Conservation (phyloP, 2,888 invertebrate genomes). For the Drosophila meridionalis region DNA sequence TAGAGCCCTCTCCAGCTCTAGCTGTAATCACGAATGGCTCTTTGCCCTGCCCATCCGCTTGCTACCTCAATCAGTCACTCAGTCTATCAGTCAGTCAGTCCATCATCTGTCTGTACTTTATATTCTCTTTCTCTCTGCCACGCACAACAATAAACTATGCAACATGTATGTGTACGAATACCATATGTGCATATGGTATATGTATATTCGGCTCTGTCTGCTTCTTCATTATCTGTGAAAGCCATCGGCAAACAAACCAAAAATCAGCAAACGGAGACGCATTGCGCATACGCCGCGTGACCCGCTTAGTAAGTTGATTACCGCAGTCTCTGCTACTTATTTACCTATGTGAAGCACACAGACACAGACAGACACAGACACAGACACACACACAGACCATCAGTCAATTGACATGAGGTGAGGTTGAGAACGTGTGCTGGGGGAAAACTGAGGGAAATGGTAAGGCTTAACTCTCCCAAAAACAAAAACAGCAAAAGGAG, state of each 20-base stretch:
- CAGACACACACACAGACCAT: slow-evolving; percentile 16
- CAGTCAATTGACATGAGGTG: slow-evolving; percentile 35
- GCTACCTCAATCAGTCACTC: neutral
- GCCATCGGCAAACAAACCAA: slow-evolving; percentile 25
- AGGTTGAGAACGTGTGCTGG: neutral
- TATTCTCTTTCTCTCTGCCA: neutral
- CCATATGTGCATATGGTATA: neutral
- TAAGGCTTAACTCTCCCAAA: neutral
- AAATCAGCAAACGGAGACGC: slow-evolving; percentile 32
- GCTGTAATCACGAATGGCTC: neutral
- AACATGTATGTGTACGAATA: neutral
- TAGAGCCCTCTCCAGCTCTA: neutral
- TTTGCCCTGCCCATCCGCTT: neutral
- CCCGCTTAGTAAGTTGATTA: slow-evolving; percentile 60
- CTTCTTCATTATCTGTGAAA: slow-evolving; percentile 9
- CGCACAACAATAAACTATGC: neutral
- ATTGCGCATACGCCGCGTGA: slow-evolving; percentile 52
- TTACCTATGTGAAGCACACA: slow-evolving; percentile 28
- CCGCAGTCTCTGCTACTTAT: slow-evolving; percentile 30
- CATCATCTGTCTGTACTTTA: neutral
- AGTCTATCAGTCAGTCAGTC: slow-evolving; percentile 1
- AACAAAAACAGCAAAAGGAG: neutral
- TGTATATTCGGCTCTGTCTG: neutral
- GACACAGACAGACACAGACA: neutral
- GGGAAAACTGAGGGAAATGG: neutral